Evolutionary conservation across 2,888 invertebrate genomes (phyloP), one percentile per base, ranked within the genome.

Genomic region (Calameuta idolon): DNA sequence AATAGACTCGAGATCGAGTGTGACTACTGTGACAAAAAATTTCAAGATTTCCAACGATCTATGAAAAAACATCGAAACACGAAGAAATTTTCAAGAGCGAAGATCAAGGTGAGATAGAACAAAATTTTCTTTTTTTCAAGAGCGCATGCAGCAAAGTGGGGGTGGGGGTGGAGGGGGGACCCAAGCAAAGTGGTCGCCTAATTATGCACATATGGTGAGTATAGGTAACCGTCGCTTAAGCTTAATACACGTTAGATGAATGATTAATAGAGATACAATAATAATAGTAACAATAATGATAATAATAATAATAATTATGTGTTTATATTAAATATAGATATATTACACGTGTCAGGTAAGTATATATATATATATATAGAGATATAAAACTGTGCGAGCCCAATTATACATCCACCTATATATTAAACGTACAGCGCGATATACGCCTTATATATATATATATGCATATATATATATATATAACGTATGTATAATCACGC

Each of bases 111-210:
- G 68, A 37, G 75, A 79, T 75, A 79, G 73, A 68, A 77, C 78
- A 71, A 69, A 68, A 23, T 37, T 34, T 75, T 73, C 35, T 35
- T 12, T 35, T 12, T 0, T 35, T 0, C 34, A 75, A 80, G 76
- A 80, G 73, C 23, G 80, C 80, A 79, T 79, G 79, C 80, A 76
- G 81, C 69, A 40, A 89, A 89, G 89, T 89, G 87, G 37, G 1
- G 34, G 34, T n/a, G 34, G 0, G 34, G 34, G 34, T 3, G 34
- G n/a, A n/a, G 34, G 34, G 5, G 87, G 87, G 87, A 84, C 85
- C 55, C 87, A 89, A 88, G 89, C 89, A 87, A 88, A 23, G 9
- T 86, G 85, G 85, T 88, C 85, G 85, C 84, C 84, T 85, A 86
- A 83, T 80, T 85, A 86, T 83, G 85, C 87, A 86, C 84, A 86